Evolutionary conservation across 1,140 invertebrate species (phyloP).

Genomic region (Prorops nasuta): DNA sequence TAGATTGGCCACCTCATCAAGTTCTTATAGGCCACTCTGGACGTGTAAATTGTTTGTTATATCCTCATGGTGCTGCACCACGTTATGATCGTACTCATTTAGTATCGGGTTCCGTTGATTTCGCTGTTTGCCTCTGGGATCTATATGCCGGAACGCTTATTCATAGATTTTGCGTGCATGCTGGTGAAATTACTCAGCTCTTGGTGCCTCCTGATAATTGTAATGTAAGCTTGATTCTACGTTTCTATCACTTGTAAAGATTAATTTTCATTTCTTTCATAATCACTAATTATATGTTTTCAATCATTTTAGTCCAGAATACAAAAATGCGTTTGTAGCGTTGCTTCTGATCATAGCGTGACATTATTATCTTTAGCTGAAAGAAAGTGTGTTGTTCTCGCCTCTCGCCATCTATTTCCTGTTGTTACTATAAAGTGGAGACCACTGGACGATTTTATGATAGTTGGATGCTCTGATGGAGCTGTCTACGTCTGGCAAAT

Average conservation of each 20-base stretch:
- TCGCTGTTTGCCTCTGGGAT: constrained; percentile 97
- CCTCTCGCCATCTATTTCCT: constrained; percentile 94
- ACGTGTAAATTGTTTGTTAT: constrained; percentile 91
- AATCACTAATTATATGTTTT: constrained; percentile 19
- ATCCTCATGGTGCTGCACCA: constrained; percentile 89
- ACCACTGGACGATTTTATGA: constrained; percentile 96
- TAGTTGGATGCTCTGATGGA: constrained; percentile 96
- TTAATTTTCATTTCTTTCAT: constrained; percentile 9
- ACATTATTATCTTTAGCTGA: constrained; percentile 91
- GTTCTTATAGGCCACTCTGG: constrained; percentile 88
- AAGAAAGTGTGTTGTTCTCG: constrained; percentile 91
- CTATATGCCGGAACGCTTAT: constrained; percentile 85
- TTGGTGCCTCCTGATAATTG: constrained; percentile 90
- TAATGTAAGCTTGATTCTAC: constrained; percentile 65
- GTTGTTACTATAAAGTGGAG: constrained; percentile 96
- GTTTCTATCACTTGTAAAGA: constrained; percentile 6
- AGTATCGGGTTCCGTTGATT: constrained; percentile 95
- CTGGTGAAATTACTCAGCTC: constrained; percentile 86
- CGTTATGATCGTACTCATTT: constrained; percentile 91
- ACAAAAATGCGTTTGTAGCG: constrained; percentile 93
- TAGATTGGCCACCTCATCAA: constrained; percentile 89
- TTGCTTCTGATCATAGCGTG: constrained; percentile 96
- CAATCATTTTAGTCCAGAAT: constrained; percentile 73
- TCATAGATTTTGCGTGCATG: constrained; percentile 96
- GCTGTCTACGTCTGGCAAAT: constrained; percentile 99